Conservation (phyloP, 2,888 invertebrate species). For the Polydrusus cervinus region DNA sequence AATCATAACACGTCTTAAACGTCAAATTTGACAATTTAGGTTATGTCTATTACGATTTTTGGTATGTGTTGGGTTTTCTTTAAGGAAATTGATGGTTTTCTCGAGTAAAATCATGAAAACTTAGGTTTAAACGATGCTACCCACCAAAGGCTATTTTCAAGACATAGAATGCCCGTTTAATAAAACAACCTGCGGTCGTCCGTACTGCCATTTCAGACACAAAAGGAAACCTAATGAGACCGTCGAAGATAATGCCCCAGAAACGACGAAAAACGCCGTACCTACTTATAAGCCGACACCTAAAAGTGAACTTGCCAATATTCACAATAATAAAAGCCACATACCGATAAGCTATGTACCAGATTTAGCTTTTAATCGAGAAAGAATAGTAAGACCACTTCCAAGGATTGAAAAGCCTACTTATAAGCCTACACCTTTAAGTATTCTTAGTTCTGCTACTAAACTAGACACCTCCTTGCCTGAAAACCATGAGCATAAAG, state of each 20-base stretch:
- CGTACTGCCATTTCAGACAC: slow-evolving; percentile 95
- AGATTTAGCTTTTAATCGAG: slow-evolving; percentile 72
- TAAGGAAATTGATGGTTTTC: slow-evolving; percentile 22
- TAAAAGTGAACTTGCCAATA: slow-evolving; percentile 71
- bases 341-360: slow-evolving; percentile 73
- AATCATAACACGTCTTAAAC: slow-evolving; percentile 3
- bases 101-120: slow-evolving; percentile 33
- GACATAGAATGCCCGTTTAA: slow-evolving; percentile 90
- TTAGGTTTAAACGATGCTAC: slow-evolving; percentile 80
- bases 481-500: slow-evolving; percentile 57
- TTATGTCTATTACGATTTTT: slow-evolving; percentile 31
- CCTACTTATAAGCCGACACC: slow-evolving; percentile 71
- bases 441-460: slow-evolving; percentile 65
- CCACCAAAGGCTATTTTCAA: slow-evolving; percentile 92
- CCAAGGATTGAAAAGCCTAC: slow-evolving; percentile 64
- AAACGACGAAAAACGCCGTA: slow-evolving; percentile 68
- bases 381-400: slow-evolving; percentile 66
- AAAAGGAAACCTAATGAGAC: slow-evolving; percentile 78
- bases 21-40: slow-evolving; percentile 36
- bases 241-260: slow-evolving; percentile 69
- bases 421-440: slow-evolving; percentile 70
- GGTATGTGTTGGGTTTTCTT: slow-evolving; percentile 40
- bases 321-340: slow-evolving; percentile 67
- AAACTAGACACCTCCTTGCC: slow-evolving; percentile 56
- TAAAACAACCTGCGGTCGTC: slow-evolving; percentile 87